Evolutionary conservation across 1,140 invertebrate genomes (phyloP), one percentile per base, ranked within the genome.

Genomic region (Latrodectus geometricus): DNA sequence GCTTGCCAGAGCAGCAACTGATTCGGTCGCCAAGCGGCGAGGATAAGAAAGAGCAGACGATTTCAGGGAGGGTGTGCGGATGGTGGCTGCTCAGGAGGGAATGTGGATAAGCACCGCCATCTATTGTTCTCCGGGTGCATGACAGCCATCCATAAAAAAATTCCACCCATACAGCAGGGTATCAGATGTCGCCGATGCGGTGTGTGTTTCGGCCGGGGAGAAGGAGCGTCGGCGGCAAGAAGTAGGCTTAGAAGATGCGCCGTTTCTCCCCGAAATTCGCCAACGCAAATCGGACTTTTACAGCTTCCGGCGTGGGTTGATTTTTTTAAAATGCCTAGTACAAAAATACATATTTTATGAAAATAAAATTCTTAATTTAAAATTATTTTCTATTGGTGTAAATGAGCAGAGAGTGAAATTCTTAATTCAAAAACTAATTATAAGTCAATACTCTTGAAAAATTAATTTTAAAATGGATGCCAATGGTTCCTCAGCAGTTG

Each of bases 21-120:
- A 61, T 61, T 61, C 54, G 11, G 54, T 61, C 54, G 54, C 54
- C 54, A 61, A 61, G 54, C 54, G 54, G 54, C 54, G 35, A 23
- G 69, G 69, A 70, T 23, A 70, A 48, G 69, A 70, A 70, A 48
- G 20, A 70, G 69, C 69, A 70, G 69, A 70, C 69, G 69, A 70
- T 70, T n/a, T 48, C 12, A 23, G 20, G n/a, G 23, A 35, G 69
- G 69, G 21, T 14, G 69, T 66, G 21, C 35, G 23, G 56, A 52
- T 66, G 75, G 52, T n/a, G 7, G 65, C 15, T 20, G 54, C 52
- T 74, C 50, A 12, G n/a, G 49, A 12, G 48, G 17, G 23, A 50
- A 17, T 21, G 70, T 74, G 80, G 80, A 83, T 83, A 74, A 74
- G 80, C 80, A 83, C 80, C 54, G 80, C 80, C 80, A 83, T 83